Conservation (phyloP, 2,797 vertebrate genomes). For the Anas georgica region DNA sequence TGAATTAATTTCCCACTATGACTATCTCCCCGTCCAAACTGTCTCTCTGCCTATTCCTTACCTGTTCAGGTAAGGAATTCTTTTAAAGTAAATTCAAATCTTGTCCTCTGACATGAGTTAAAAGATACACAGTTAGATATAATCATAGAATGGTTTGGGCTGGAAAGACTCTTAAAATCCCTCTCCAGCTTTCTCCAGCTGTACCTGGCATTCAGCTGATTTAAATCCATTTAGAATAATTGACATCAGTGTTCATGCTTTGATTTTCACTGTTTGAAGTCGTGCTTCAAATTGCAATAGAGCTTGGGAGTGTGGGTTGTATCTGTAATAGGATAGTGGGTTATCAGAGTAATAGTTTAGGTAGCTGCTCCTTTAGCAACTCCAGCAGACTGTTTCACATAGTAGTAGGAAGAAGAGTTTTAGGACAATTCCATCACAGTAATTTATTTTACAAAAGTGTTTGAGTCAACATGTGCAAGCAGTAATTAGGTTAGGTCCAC, state of each 20-base stretch:
- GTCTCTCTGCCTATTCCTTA: background rate
- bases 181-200: background rate
- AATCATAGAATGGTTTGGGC: background rate
- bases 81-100: background rate
- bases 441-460: conserved; percentile 32
- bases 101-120: background rate
- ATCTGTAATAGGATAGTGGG: background rate
- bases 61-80: background rate
- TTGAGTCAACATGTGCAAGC: background rate
- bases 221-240: background rate
- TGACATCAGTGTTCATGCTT: background rate
- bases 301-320: background rate
- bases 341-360: conserved; percentile 9
- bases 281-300: background rate
- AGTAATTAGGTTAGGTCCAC: conserved; percentile 15
- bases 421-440: background rate
- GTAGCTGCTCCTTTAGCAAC: background rate
- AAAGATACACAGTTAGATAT: background rate
- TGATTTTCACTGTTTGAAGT: background rate
- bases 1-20: background rate
- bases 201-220: background rate
- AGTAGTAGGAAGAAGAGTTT: background rate
- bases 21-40: background rate
- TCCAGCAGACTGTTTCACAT: background rate
- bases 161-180: background rate